A percentile compares a stretch with the other conserved stretches of the same genome.
Evolutionary conservation across 2,888 invertebrate species (phyloP).

Genomic region (Dendrolimus houi): DNA sequence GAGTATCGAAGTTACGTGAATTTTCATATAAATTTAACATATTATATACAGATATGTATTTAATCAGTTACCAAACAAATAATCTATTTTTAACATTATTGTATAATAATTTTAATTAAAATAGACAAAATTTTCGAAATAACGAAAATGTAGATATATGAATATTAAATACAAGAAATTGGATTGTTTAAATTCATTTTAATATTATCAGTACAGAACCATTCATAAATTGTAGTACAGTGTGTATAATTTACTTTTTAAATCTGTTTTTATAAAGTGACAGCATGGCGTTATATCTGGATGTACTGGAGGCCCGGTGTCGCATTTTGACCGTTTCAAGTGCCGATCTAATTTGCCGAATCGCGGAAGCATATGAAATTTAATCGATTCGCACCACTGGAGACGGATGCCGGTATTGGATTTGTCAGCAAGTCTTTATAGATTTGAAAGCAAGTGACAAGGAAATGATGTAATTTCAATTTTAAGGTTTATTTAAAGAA

Average conservation of each 20-base stretch:
- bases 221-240: too few species aligned
- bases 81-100: too few species aligned
- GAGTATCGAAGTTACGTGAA: too few species aligned
- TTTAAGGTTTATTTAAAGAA: not conserved
- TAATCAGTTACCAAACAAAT: too few species aligned
- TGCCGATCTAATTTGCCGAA: slow-evolving; percentile 70
- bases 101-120: too few species aligned
- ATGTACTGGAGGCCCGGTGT: slow-evolving; percentile 54
- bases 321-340: slow-evolving; percentile 72
- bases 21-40: too few species aligned
- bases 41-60: too few species aligned
- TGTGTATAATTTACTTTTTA: slow-evolving; percentile 27
- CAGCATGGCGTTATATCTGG: slow-evolving; percentile 19
- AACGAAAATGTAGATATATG: too few species aligned
- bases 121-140: too few species aligned
- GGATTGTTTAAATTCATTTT: too few species aligned
- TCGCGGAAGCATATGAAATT: slow-evolving; percentile 69
- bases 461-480: not conserved
- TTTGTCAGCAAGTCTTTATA: not conserved
- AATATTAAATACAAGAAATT: too few species aligned
- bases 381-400: slow-evolving; percentile 45
- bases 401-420: slow-evolving; percentile 9
- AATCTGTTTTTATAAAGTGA: slow-evolving; percentile 52
- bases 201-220: too few species aligned
- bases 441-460: not conserved